A percentile compares a stretch with the other conserved stretches of the same genome.
Conservation (phyloP, 2,797 vertebrate genomes). For the Selene dorsalis region DNA sequence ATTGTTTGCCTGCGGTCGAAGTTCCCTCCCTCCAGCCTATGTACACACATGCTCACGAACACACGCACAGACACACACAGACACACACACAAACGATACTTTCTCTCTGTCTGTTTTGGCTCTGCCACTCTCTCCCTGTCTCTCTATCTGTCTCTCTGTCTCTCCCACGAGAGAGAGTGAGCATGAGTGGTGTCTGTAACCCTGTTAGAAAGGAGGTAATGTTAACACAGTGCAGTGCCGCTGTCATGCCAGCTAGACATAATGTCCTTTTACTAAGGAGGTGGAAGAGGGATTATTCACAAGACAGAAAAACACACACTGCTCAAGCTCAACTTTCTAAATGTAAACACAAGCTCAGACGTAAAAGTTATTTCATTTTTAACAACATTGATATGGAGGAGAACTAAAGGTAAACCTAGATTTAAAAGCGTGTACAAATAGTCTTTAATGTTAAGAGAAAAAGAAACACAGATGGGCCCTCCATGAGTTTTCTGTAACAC, state of each 20-base stretch:
- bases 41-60: conserved; percentile 32
- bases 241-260: conserved; percentile 72
- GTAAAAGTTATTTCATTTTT: conserved; percentile 21
- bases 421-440: conserved; percentile 8
- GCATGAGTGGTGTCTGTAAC: conserved; percentile 72
- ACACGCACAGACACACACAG: conserved; percentile 34
- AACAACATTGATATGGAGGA: conserved; percentile 5
- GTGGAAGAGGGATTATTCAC: conserved; percentile 57
- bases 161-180: conserved; percentile 62
- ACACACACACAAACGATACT: conserved; percentile 35
- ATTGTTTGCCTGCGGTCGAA: conserved; percentile 84
- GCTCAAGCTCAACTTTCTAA: conserved; percentile 49
- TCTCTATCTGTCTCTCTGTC: conserved; percentile 45
- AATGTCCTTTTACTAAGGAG: conserved; percentile 64
- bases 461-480: conserved; percentile 18
- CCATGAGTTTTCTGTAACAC: conserved; percentile 29
- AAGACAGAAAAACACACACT: conserved; percentile 20
- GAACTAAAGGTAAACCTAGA: conserved; percentile 3
- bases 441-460: conserved; percentile 4
- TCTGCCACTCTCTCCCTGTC: conserved; percentile 37
- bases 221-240: conserved; percentile 75
- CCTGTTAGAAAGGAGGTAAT: conserved; percentile 69
- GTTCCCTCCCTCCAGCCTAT: conserved; percentile 69
- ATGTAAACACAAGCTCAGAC: conserved; percentile 37
- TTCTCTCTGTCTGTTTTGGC: conserved; percentile 50